Base-by-base conservation (phyloP, 2,888 invertebrate species). In the Ochropacha duplaris region DNA sequence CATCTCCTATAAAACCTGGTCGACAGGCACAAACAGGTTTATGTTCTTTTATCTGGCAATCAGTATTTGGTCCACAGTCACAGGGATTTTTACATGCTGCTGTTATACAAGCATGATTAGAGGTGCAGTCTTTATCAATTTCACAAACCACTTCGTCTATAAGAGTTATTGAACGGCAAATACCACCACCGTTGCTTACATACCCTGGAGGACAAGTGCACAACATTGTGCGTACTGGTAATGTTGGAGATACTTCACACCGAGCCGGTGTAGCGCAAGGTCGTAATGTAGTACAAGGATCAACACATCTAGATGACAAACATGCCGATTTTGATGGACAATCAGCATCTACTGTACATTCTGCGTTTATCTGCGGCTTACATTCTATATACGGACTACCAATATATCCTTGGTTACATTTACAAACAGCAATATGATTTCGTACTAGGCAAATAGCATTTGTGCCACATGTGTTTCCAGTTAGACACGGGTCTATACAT, bases 141-240 rank as follows among this genome's bases (percentile, higher is more conserved):
- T 94, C 94, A 81, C 98, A 98, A 54, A 95, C 94, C 3, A 94
- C 92, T 54, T 94, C 93, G 9, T 90, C 79, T 6, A 95, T 86
- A 1, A 96, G 93, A 49, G 94, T 94, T n/a, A 95, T 95, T 2
- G 97, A 95, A 60, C 95, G 95, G 78, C 97, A 97, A 49, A 96
- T 94, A 31, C 97, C 97, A 54, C 97, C 97, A 57, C 97, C 97
- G 66, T 95, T 96, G 85, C 96, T 97, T 4, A 97, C 95, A 74
- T 97, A 98, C 19, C 98, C 98, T 55, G 96, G 96, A 26, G 98
- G 97, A 74, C 98, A 98, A 3, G 97, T 95, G 80, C 98, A 98
- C 39, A 97, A 94, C 96, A 98, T 97, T 0, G 98, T 97, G 63
- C 98, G 94, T 6, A 98, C 96, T 0, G 98, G 97, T 26, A 96